Evolutionary conservation across 2,113 vertebrate species (phyloP).

Genomic region (Ictalurus punctatus): DNA sequence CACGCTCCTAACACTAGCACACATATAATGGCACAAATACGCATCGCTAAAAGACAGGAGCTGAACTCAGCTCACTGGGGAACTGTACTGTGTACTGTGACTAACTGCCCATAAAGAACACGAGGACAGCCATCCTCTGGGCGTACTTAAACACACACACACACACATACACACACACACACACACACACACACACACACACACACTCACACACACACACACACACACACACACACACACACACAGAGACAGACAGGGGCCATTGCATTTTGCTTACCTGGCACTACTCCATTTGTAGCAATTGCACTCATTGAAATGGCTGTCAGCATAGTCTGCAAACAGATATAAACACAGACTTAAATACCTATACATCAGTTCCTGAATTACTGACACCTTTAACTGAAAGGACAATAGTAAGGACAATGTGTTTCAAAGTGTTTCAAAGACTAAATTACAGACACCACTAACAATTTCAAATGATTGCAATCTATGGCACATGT

Average conservation of each 20-base stretch:
- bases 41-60: constrained; percentile 14
- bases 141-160: neutral
- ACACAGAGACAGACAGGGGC: constrained; percentile 2
- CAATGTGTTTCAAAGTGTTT: too few species aligned
- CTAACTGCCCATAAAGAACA: constrained; percentile 56
- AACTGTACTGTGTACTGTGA: constrained; percentile 36
- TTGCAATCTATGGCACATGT: neutral
- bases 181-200: neutral
- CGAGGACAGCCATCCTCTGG: constrained; percentile 39
- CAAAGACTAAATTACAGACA: neutral
- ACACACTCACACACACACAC: too few species aligned
- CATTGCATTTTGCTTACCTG: constrained; percentile 77
- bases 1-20: neutral
- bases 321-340: constrained; percentile 93
- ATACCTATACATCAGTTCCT: neutral
- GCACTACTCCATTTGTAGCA: constrained; percentile 96
- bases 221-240: neutral
- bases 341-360: constrained; percentile 48
- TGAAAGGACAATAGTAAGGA: neutral
- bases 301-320: constrained; percentile 99
- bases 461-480: neutral
- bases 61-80: constrained; percentile 49
- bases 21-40: neutral
- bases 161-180: neutral
- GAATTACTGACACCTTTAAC: neutral